These are phyloP conservation scores for Tribolium freemani DNA, from an alignment of 2,888 invertebrate species.

Conservation along the genomic window DNA sequence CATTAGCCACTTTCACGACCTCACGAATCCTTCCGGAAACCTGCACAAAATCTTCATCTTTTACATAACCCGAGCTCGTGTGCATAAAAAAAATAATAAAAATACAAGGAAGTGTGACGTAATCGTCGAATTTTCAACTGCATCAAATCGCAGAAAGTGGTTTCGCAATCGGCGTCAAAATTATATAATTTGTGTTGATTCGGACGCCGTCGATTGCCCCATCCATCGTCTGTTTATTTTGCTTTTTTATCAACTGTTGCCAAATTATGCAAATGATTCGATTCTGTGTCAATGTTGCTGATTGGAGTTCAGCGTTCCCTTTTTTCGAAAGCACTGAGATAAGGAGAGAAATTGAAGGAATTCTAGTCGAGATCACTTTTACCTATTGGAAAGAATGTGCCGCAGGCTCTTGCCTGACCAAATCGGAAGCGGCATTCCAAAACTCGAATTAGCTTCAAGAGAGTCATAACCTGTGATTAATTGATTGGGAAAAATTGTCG, in stretches of 20 bases:
- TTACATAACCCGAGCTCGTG: constrained; percentile 9
- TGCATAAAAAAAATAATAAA: constrained; percentile 14
- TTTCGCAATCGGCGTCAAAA: constrained; percentile 2
- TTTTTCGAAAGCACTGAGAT: constrained; percentile 13
- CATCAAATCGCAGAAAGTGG: constrained; percentile 14
- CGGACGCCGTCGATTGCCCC: background rate
- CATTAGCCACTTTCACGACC: background rate
- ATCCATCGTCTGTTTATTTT: background rate
- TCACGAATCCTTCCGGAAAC: constrained; percentile 5
- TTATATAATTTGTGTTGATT: constrained; percentile 1
- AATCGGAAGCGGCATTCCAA: background rate
- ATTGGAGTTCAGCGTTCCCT: constrained; percentile 1
- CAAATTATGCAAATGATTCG: constrained; percentile 4
- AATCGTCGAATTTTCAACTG: constrained; percentile 16
- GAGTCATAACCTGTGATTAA: too few species aligned
- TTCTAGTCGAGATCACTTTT: constrained; percentile 12
- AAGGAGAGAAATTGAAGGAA: constrained; percentile 23
- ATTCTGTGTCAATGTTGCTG: background rate
- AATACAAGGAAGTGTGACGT: constrained; percentile 14
- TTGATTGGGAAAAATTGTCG: background rate
- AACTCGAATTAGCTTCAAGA: background rate
- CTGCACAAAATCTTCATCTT: background rate
- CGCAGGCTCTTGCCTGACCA: background rate
- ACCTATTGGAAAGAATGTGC: constrained; percentile 23
- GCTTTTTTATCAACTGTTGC: background rate